Base-by-base conservation (phyloP, 1,140 invertebrate species). In the Drosophila rhopaloa region DNA sequence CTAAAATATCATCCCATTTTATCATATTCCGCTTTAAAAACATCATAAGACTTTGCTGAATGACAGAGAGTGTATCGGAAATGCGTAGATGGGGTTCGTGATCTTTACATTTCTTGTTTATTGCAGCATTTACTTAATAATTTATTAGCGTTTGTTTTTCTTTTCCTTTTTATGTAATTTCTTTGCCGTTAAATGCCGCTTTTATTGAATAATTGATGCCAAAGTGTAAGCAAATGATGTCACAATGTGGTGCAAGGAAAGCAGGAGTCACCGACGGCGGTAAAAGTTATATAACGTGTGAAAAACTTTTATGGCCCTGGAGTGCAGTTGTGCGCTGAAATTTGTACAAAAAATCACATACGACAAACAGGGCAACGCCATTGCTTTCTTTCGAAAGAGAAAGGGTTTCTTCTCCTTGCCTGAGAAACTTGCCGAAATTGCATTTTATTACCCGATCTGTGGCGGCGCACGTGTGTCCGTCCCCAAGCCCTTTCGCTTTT, bases 351-450 rank as follows among this genome's bases (percentile, higher is more conserved):
- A 32, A 76, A 71, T 58, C 48, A 80, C 73, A 84, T 66, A 60
- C 68, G 58, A 59, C 41, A 48, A 13, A 46, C 48, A 48, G 50
- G 35, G 24, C 48, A 62, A 6, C 35, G 44, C 32, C 47, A 76
- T 48, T 68, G 76, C 86, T 90, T 90, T 90, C 88, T 90, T 89
- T 90, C 35, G 77, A 90, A 90, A 90, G 88, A 90, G 86, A 90
- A 90, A 90, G 88, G 86, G 82, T 83, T 90, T 90, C 72, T 40
- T 44, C 59, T 63, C 53, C 37, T 67, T 43, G 56, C 65, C 55
- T 83, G 80, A 79, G 79, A 86, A 88, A 79, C 77, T 81, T 74
- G 80, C 58, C 76, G 76, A 88, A 82, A 89, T 89, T 84, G 84
- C 80, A 89, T 81, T 89, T 55, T 55, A 55, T 38, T 89, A 70